A percentile compares a stretch with the other conserved stretches of the same genome.
phyloP scores from a whole-genome alignment of 2,797 vertebrate species.

The Enteromius thamalakanensis region DNA sequence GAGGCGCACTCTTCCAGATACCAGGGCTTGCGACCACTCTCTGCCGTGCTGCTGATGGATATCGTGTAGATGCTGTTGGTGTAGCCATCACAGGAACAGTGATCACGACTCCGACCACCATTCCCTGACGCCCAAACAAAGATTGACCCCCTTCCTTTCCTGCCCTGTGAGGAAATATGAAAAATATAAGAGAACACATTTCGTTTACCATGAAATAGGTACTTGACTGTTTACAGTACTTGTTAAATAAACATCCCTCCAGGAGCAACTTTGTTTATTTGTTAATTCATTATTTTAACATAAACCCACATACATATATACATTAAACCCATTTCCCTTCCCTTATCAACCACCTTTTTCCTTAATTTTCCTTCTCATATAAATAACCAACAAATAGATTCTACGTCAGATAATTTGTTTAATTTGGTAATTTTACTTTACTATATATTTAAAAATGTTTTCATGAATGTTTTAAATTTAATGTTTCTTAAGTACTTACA shows the following conservation, averaged over 20 bases:
- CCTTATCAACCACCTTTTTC: too few species aligned
- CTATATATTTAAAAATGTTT: too few species aligned
- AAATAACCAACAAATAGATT: too few species aligned
- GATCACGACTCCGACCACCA: slow-evolving; percentile 94
- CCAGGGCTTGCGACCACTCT: slow-evolving; percentile 97
- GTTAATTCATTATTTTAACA: too few species aligned
- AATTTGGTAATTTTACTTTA: too few species aligned
- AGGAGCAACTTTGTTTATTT: background rate
- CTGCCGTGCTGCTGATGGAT: slow-evolving; percentile 97
- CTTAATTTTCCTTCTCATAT: too few species aligned
- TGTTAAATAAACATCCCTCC: background rate
- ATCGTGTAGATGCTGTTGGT: slow-evolving; percentile 99
- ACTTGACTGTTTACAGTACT: background rate
- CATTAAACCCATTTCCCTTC: too few species aligned
- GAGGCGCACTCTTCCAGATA: slow-evolving; percentile 97
- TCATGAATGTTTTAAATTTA: too few species aligned
- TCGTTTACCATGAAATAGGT: background rate
- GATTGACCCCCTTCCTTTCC: slow-evolving; percentile 93
- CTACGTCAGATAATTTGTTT: too few species aligned
- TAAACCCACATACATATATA: too few species aligned
- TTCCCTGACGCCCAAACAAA: slow-evolving; percentile 99
- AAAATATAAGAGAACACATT: background rate
- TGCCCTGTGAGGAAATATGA: slow-evolving; percentile 80
- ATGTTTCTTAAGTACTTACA: too few species aligned
- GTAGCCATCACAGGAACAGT: slow-evolving; percentile 98